phyloP scores from a whole-genome alignment of 1,140 invertebrate genomes.

The Cyrtorhinus lividipennis region DNA sequence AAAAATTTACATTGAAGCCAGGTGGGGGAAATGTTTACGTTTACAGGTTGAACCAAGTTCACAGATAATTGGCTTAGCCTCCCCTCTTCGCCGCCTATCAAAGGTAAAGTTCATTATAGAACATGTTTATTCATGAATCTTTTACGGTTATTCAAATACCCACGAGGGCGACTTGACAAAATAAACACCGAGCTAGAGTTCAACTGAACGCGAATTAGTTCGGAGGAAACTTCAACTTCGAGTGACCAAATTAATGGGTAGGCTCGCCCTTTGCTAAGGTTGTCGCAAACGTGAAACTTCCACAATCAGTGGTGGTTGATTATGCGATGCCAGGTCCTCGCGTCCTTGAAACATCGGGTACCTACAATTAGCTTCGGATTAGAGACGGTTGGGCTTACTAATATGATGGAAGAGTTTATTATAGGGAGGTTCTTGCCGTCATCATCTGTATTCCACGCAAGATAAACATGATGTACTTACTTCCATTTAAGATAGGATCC shows the following conservation, averaged over 20 bases:
- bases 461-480: too few relatives aligned
- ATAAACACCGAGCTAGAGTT: neutral
- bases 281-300: neutral
- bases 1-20: too few relatives aligned
- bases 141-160: neutral
- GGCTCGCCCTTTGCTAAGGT: neutral
- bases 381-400: too few relatives aligned
- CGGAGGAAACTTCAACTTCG: neutral
- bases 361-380: too few relatives aligned
- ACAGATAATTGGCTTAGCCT: conserved; percentile 3
- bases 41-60: conserved; percentile 2
- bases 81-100: neutral
- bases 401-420: too few relatives aligned
- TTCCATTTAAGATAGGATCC: too few relatives aligned
- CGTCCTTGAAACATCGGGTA: too few relatives aligned
- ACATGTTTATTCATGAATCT: conserved; percentile 8
- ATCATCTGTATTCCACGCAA: too few relatives aligned
- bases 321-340: too few relatives aligned
- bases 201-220: conserved; percentile 2
- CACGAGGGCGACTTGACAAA: neutral
- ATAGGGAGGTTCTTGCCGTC: too few relatives aligned
- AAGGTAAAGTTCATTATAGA: conserved; percentile 8
- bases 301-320: neutral
- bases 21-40: neutral
- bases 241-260: conserved; percentile 4